These are phyloP conservation scores for Chiridota heheva DNA, from an alignment of 35 echinoderm and acorn worm genomes.

Conservation along the genomic window DNA sequence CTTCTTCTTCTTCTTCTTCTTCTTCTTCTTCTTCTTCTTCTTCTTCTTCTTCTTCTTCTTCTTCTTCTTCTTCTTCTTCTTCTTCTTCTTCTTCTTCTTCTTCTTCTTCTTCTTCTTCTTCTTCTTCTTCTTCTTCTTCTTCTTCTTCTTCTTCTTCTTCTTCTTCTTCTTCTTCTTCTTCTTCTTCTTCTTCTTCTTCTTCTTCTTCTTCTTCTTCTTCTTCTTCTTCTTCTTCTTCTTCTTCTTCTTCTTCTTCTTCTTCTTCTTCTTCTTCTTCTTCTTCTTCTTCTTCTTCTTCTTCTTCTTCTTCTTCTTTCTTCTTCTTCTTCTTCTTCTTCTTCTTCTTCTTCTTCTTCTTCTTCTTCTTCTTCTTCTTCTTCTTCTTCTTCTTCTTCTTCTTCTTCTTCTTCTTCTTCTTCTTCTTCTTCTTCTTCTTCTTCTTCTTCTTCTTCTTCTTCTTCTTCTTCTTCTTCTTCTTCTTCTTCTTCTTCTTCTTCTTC, in stretches of 20 bases:
- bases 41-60: neutral
- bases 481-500: neutral
- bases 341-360: neutral
- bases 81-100: neutral
- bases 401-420: neutral
- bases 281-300: neutral
- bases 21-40: neutral
- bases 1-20: neutral
- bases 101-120: neutral
- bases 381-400: neutral
- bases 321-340: neutral
- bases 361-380: neutral
- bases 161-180: constrained; percentile 9
- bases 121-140: neutral
- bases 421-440: constrained; percentile 4
- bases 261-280: neutral
- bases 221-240: constrained; percentile 9
- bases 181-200: neutral
- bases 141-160: constrained; percentile 8
- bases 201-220: constrained; percentile 9
- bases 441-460: neutral
- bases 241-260: constrained; percentile 8
- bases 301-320: neutral
- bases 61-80: neutral
- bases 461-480: neutral